Evolutionary conservation across 2,797 vertebrate species (phyloP).

Genomic region (Notoglanidium macrostoma): DNA sequence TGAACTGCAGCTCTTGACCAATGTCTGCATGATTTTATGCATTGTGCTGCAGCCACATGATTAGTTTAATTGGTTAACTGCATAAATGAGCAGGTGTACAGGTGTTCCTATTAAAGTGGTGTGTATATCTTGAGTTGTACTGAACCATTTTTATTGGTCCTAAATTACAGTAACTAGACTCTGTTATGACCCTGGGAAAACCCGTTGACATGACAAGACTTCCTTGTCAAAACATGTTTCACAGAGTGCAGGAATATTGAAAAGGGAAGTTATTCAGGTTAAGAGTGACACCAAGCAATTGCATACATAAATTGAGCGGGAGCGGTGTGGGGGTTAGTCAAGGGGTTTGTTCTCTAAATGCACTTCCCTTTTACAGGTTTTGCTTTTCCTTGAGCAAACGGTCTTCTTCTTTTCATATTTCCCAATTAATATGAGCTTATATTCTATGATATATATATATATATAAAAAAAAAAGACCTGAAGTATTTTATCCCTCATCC

Average conservation of each 20-base stretch:
- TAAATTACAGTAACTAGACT: not conserved
- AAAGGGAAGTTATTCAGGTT: not conserved
- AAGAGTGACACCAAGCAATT: not conserved
- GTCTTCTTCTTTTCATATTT: conserved; percentile 19
- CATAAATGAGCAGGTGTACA: too few relatives aligned
- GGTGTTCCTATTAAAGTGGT: too few relatives aligned
- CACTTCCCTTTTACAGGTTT: conserved; percentile 13
- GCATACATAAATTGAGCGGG: not conserved
- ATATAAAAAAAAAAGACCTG: not conserved
- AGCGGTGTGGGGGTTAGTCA: not conserved
- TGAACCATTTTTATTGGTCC: not conserved
- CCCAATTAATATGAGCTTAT: not conserved
- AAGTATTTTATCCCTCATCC: not conserved
- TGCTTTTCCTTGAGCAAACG: not conserved
- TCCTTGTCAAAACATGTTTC: not conserved
- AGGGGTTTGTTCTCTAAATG: not conserved
- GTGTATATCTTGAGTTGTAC: too few relatives aligned
- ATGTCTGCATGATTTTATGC: too few relatives aligned
- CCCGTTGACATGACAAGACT: not conserved
- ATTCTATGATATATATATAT: too few relatives aligned
- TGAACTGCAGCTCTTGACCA: too few relatives aligned
- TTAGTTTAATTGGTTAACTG: too few relatives aligned
- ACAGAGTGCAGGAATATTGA: too few relatives aligned
- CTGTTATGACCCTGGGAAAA: not conserved
- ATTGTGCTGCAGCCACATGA: too few relatives aligned